Percentiles rank a stretch among this genome's conserved stretches.
These are phyloP conservation scores for Melanostoma scalare DNA, from an alignment of 2,888 invertebrate genomes.

Conservation along the genomic window DNA sequence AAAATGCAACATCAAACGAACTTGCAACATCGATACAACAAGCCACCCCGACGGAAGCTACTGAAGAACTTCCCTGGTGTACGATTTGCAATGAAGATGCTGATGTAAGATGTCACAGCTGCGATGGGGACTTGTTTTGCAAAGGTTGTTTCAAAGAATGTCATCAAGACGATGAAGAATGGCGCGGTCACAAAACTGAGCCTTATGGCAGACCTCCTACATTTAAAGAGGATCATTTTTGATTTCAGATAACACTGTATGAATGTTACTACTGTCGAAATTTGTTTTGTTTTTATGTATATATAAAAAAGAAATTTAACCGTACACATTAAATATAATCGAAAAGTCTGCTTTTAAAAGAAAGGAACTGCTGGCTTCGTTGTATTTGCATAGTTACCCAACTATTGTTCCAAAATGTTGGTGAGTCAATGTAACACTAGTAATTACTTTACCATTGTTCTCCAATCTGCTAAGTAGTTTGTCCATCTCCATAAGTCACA, in stretches of 20 bases:
- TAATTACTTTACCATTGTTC: too few relatives aligned
- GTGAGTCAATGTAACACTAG: too few relatives aligned
- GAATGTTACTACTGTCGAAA: background rate
- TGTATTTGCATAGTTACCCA: too few relatives aligned
- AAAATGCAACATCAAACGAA: slow-evolving; percentile 78
- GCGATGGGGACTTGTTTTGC: slow-evolving; percentile 92
- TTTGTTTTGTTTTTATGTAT: background rate
- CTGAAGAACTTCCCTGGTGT: slow-evolving; percentile 90
- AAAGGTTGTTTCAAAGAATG: slow-evolving; percentile 88
- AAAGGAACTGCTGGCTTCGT: too few relatives aligned
- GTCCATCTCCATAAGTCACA: too few relatives aligned
- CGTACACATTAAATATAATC: too few relatives aligned
- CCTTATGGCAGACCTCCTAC: slow-evolving; percentile 78
- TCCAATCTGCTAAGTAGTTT: too few relatives aligned
- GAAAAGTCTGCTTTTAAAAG: too few relatives aligned
- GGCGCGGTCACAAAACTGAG: slow-evolving; percentile 78
- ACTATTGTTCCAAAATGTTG: too few relatives aligned
- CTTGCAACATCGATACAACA: slow-evolving; percentile 74
- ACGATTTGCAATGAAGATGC: slow-evolving; percentile 93
- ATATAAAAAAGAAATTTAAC: too few relatives aligned
- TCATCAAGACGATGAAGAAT: slow-evolving; percentile 86
- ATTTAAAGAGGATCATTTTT: slow-evolving; percentile 80
- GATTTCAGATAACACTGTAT: background rate
- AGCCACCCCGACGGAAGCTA: slow-evolving; percentile 63
- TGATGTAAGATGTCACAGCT: slow-evolving; percentile 88